Conservation (phyloP, 1,140 invertebrate species). For the Lethrus apterus region DNA sequence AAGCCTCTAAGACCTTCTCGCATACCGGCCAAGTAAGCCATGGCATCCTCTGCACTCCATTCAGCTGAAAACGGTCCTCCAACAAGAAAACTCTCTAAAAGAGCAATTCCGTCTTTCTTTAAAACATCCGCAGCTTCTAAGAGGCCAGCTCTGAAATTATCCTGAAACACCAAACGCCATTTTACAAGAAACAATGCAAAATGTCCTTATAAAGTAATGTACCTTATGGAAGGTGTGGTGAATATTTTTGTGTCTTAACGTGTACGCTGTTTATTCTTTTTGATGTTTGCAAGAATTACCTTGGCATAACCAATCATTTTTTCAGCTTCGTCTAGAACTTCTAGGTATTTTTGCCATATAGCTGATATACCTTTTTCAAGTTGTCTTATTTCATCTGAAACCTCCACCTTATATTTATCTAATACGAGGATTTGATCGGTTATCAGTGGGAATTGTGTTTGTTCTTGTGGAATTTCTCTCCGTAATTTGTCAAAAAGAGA, state of each 20-base stretch:
- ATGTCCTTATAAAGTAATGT: not conserved
- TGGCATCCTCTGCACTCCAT: slow-evolving; percentile 54
- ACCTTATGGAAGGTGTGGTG: too few species aligned
- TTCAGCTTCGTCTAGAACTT: slow-evolving; percentile 55
- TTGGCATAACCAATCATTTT: slow-evolving; percentile 59
- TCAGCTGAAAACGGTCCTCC: slow-evolving; percentile 55
- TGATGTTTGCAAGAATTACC: slow-evolving; percentile 38
- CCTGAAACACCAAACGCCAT: slow-evolving; percentile 37
- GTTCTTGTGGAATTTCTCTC: slow-evolving; percentile 50
- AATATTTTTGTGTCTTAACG: not conserved
- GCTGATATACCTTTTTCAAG: slow-evolving; percentile 54
- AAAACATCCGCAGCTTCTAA: slow-evolving; percentile 56
- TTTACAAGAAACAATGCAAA: not conserved
- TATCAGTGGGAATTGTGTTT: slow-evolving; percentile 62
- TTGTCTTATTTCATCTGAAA: slow-evolving; percentile 49
- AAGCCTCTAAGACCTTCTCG: slow-evolving; percentile 52
- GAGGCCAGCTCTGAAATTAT: slow-evolving; percentile 61
- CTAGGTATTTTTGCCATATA: slow-evolving; percentile 59
- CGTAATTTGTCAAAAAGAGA: slow-evolving; percentile 57
- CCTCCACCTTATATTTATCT: slow-evolving; percentile 57
- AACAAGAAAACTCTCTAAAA: slow-evolving; percentile 57
- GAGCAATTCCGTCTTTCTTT: slow-evolving; percentile 51
- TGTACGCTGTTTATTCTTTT: slow-evolving; percentile 32
- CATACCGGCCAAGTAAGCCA: slow-evolving; percentile 53
- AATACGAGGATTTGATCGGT: slow-evolving; percentile 63